A percentile compares a stretch with the other conserved stretches of the same genome.
Evolutionary conservation across 2,113 vertebrate genomes (phyloP).

Genomic region (Scytalopus superciliaris): DNA sequence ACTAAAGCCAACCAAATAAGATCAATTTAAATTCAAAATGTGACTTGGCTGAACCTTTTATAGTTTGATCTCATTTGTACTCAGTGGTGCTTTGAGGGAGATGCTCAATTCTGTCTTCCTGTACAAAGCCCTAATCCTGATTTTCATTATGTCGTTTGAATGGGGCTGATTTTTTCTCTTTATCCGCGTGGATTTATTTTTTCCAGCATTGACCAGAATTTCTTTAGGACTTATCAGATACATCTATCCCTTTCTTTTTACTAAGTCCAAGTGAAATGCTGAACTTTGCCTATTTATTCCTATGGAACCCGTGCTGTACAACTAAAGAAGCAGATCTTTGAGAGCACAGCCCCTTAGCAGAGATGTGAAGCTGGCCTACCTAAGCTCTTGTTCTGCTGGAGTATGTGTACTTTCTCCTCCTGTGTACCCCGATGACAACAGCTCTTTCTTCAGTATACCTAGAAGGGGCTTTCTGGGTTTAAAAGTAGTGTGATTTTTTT

Average conservation of each 20-base stretch:
- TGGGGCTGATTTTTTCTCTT: not conserved
- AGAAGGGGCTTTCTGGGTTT: not conserved
- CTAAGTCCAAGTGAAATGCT: not conserved
- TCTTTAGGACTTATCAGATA: not conserved
- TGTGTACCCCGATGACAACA: not conserved
- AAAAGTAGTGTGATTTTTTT: not conserved
- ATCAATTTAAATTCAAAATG: constrained; percentile 18
- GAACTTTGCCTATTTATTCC: not conserved
- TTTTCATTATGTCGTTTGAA: constrained; percentile 3
- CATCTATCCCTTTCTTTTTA: not conserved
- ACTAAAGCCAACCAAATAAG: constrained; percentile 1
- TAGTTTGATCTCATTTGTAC: not conserved
- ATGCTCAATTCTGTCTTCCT: not conserved
- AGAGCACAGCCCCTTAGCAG: not conserved
- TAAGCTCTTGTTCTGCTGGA: not conserved
- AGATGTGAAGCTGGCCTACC: not conserved
- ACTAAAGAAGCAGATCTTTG: not conserved
- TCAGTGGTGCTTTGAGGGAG: not conserved
- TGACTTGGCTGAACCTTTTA: not conserved
- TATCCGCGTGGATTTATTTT: not conserved
- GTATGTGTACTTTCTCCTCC: not conserved
- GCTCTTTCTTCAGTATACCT: not conserved
- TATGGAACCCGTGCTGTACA: fast-evolving
- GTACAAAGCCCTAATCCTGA: not conserved
- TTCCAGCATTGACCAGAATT: not conserved